Percentiles rank a stretch among this genome's conserved stretches.
phyloP scores from a whole-genome alignment of 37 sponge, comb jelly and placozoan species.

The Tethya wilhelma region DNA sequence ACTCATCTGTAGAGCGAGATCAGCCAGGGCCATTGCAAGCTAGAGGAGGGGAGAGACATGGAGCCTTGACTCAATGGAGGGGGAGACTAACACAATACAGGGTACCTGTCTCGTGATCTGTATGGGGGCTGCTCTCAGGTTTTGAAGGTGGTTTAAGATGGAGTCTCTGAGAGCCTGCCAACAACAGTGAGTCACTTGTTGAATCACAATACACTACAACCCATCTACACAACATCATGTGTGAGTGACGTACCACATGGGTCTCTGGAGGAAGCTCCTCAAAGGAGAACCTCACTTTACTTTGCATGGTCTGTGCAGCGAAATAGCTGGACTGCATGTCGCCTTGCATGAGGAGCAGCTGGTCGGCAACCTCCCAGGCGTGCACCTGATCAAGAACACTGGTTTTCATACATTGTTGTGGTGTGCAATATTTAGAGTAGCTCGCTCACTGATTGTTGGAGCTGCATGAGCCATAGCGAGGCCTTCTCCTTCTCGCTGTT shows the following conservation, averaged over 20 bases:
- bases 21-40: slow-evolving; percentile 89
- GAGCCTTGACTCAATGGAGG: too few species aligned
- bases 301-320: slow-evolving; percentile 94
- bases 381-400: slow-evolving; percentile 54
- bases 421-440: not conserved
- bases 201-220: not conserved
- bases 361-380: slow-evolving; percentile 88
- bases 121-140: slow-evolving; percentile 30
- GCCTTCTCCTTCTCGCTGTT: slow-evolving; percentile 56
- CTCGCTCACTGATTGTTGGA: slow-evolving; percentile 63
- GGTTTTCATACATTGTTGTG: too few species aligned
- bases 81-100: not conserved
- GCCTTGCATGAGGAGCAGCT: slow-evolving; percentile 65
- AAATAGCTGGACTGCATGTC: slow-evolving; percentile 73
- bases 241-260: slow-evolving; percentile 43
- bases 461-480: slow-evolving; percentile 59
- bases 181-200: too few species aligned
- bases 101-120: slow-evolving; percentile 64
- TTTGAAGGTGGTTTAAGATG: slow-evolving; percentile 65
- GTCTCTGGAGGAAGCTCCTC: slow-evolving; percentile 75
- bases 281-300: slow-evolving; percentile 70
- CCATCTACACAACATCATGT: not conserved
- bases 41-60: too few species aligned
- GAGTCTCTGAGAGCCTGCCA: slow-evolving; percentile 84
- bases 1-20: slow-evolving; percentile 88